Conservation (phyloP, 2,113 vertebrate genomes). For the Odontesthes bonariensis region DNA sequence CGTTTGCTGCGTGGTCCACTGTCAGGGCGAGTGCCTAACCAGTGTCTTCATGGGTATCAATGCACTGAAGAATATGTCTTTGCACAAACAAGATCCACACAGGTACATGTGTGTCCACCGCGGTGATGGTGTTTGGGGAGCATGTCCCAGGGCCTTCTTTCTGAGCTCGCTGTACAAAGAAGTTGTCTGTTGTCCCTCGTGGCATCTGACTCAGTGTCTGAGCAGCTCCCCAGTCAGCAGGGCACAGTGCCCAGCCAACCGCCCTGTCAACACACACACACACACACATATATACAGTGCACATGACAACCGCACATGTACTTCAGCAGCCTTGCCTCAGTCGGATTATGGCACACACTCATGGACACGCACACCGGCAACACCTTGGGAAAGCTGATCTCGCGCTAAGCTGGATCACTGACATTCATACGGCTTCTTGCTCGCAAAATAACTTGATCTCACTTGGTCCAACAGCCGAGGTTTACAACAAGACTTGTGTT, state of each 20-base stretch:
- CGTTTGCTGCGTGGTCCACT: not conserved
- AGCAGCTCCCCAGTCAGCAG: conserved; percentile 78
- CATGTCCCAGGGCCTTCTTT: conserved; percentile 63
- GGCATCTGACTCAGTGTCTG: conserved; percentile 83
- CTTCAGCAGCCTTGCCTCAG: conserved; percentile 52
- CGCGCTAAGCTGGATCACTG: conserved; percentile 68
- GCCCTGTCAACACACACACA: conserved; percentile 57
- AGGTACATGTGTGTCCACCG: conserved; percentile 43
- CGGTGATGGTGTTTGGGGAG: conserved; percentile 60
- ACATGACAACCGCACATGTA: conserved; percentile 52
- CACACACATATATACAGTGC: not conserved
- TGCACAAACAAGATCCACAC: conserved; percentile 36
- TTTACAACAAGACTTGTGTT: conserved; percentile 55
- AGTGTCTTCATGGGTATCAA: conserved; percentile 1
- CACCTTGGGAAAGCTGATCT: conserved; percentile 70
- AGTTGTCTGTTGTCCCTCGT: conserved; percentile 71
- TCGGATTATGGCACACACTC: conserved; percentile 59
- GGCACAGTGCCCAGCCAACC: conserved; percentile 69
- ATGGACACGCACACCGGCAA: conserved; percentile 30
- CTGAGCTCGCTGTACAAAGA: conserved; percentile 69
- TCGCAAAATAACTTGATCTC: conserved; percentile 64
- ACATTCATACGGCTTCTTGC: conserved; percentile 62
- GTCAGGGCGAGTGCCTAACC: not conserved
- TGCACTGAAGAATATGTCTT: conserved; percentile 30
- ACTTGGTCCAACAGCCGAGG: conserved; percentile 34